A percentile compares a stretch with the other conserved stretches of the same genome.
phyloP scores from a whole-genome alignment of 1,140 invertebrate species.

The Solen grandis region DNA sequence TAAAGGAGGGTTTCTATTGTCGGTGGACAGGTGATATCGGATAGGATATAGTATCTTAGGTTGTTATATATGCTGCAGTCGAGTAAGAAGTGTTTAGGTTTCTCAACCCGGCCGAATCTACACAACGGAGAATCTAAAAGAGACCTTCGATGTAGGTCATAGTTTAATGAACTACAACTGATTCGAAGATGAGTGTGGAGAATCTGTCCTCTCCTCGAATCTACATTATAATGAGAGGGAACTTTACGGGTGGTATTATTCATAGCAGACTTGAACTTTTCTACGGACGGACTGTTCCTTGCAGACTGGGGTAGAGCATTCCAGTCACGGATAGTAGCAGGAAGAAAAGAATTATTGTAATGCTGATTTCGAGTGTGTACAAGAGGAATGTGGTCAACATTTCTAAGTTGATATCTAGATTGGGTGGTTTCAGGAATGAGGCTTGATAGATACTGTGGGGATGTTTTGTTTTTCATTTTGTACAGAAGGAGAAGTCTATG shows the following conservation, averaged over 20 bases:
- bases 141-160: not conserved
- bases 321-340: not conserved
- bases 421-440: not conserved
- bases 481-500: not conserved
- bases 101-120: not conserved
- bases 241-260: not conserved
- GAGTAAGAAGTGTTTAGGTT: not conserved
- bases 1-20: not conserved
- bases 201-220: not conserved
- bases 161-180: not conserved
- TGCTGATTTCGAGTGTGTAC: not conserved
- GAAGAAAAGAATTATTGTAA: not conserved
- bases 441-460: not conserved
- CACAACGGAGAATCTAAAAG: not conserved
- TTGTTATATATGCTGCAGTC: not conserved
- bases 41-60: not conserved
- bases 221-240: not conserved
- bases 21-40: not conserved
- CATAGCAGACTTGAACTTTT: not conserved
- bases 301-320: not conserved
- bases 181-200: not conserved
- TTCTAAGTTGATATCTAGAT: not conserved
- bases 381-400: not conserved
- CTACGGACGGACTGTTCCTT: not conserved
- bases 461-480: not conserved